Conservation (phyloP, 2,888 invertebrate species). For the Terebella lapidaria region DNA sequence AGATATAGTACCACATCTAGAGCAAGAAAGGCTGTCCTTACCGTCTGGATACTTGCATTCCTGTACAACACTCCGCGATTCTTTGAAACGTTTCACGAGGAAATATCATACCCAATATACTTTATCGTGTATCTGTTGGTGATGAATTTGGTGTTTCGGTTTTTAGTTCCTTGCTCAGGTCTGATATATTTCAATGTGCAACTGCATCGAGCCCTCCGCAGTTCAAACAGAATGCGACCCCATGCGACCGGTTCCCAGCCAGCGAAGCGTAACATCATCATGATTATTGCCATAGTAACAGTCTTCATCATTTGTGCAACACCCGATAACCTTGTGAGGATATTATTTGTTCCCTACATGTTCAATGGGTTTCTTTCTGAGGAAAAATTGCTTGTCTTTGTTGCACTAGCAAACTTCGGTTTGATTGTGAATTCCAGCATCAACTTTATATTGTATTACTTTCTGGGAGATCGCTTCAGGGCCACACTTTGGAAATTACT, state of each 20-base stretch:
- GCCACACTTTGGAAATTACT: too few species aligned
- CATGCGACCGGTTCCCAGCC: conserved; percentile 8
- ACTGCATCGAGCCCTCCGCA: conserved; percentile 14
- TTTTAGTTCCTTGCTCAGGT: conserved; percentile 16
- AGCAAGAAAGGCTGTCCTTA: too few species aligned
- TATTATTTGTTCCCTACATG: conserved; percentile 6
- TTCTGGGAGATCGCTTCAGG: conserved; percentile 14
- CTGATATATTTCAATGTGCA: conserved; percentile 18
- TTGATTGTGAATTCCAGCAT: conserved; percentile 26
- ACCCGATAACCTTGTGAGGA: conserved; percentile 18
- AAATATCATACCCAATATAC: conserved; percentile 16
- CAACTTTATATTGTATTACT: conserved; percentile 27
- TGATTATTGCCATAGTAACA: conserved; percentile 23
- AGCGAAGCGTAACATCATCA: conserved; percentile 21
- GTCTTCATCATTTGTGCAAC: conserved; percentile 22
- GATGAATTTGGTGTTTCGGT: conserved; percentile 21
- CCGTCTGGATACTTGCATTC: conserved; percentile 11
- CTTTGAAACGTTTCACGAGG: conserved; percentile 19
- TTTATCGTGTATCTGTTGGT: conserved; percentile 21
- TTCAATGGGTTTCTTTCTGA: conserved; percentile 4
- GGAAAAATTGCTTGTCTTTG: conserved; percentile 7
- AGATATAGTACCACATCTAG: conserved; percentile 6
- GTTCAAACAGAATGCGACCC: conserved; percentile 10
- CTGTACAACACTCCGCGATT: conserved; percentile 28
- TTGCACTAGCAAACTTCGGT: conserved; percentile 21